Evolutionary conservation across 2,113 vertebrate genomes (phyloP).

Genomic region (Nothoprocta pentlandii): DNA sequence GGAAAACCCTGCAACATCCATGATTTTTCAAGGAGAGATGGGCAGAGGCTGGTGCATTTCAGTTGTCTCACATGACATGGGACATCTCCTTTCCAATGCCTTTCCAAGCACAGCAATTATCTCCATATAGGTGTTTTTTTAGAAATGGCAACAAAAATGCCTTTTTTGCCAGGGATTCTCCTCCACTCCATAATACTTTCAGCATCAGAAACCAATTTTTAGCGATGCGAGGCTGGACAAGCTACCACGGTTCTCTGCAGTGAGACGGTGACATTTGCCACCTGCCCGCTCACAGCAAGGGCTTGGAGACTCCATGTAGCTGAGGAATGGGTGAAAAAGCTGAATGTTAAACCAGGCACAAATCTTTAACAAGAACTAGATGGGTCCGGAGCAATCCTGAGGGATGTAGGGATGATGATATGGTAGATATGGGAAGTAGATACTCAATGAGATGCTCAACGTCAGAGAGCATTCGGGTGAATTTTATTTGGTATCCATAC

Average conservation of each 20-base stretch:
- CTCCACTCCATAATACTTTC: neutral
- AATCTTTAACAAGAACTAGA: neutral
- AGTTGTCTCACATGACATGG: neutral
- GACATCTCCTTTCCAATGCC: neutral
- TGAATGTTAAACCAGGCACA: neutral
- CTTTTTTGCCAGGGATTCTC: constrained; percentile 19
- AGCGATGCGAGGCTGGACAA: neutral
- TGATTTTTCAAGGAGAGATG: neutral
- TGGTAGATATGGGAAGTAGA: neutral
- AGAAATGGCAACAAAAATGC: neutral
- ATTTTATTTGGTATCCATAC: neutral
- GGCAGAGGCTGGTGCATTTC: neutral
- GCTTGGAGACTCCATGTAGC: neutral
- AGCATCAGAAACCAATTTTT: neutral
- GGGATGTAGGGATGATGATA: neutral
- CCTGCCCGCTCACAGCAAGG: neutral
- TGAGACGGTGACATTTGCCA: neutral
- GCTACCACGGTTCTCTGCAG: neutral
- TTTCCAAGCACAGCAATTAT: neutral
- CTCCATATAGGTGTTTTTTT: neutral
- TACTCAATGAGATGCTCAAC: neutral
- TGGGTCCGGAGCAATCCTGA: neutral
- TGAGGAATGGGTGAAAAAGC: neutral
- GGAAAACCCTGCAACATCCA: neutral
- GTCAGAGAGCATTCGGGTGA: fast-evolving